Base-by-base conservation (phyloP, 2,888 invertebrate species). In the Bursaphelenchus okinawaensis region DNA sequence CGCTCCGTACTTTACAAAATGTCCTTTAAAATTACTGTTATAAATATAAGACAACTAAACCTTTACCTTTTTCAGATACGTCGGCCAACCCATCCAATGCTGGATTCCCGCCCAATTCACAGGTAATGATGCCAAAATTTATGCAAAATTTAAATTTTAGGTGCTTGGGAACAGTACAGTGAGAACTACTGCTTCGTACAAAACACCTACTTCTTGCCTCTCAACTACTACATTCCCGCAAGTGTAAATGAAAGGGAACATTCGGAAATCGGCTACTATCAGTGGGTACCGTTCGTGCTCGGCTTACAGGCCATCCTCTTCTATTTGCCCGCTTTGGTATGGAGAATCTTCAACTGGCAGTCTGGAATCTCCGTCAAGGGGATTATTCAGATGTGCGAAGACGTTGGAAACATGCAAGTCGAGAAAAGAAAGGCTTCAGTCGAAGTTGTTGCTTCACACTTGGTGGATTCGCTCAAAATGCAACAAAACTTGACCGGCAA, bases 261-360 rank as follows among this genome's bases (percentile, higher is more conserved):
- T 16, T 62, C 70, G 22, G 79, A 81, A 63, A 81, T 81, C 55
- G 80, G 78, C 67, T 9, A 52, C 60, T 52, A 8, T 19, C 23
- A 26, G n/a, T 82, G 82, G 82, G 82, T 82, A 52, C 82, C 82
- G 16, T 81, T 82, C 69, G 78, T 82, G 63, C 81, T 85, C n/a
- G 83, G 85, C 27, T 78, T 84, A 52, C 85, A 86, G 73, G 85
- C 85, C n/a, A 79, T 86, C 55, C 73, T 85, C 20, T 85, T 85
- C 77, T 85, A 85, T 76, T 73, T 85, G 29, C 85, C 85, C 3
- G 83, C 84, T 52, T 82, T 85, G 55, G 68, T 85, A 23, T 85
- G 85, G 85, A 76, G 85, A 16, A 82, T 85, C 23, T 77, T 85
- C 56, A 84, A 84, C 71, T 83, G 83, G 80, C 82, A 83, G 60